Base-by-base conservation (phyloP, 2,888 invertebrate genomes). In the Rhodophaea formosa region DNA sequence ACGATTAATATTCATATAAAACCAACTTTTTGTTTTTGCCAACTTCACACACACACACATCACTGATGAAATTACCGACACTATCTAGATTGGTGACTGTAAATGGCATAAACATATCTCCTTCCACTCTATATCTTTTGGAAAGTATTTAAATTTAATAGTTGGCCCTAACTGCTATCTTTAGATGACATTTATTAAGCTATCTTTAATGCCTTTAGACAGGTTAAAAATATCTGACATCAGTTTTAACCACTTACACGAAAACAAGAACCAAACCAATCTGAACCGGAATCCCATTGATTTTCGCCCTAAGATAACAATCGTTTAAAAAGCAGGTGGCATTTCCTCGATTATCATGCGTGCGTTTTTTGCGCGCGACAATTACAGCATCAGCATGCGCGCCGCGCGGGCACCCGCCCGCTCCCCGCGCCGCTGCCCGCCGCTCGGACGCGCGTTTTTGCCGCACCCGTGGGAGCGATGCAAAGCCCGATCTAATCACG, bases 301-400 rank as follows among this genome's bases (percentile, higher is more conserved):
- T 15, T 23, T 32, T 58, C 54, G 51, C 52, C 54, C 63, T 61
- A 66, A 62, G 66, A 64, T 66, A 64, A 66, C 29, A 59, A 64
- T 62, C 68, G n/a, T n/a, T 12, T 12, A 66, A 58, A 60, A 53
- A 56, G 56, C 62, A 63, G 63, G 67, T 72, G 80, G 82, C 82
- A 82, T 83, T 86, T 86, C 87, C 85, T 85, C 80, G 77, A 83
- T 85, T 80, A 82, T 77, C 79, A 82, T 84, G 82, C 85, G 81
- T 72, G 78, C 71, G 73, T 81, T 88, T 88, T 88, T 88, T 88
- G 84, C 70, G 46, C 64, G 72, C 70, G 72, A 78, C 83, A 85
- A 88, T 87, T 87, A 85, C 80, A 74, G 78, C 83, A 86, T 87
- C 87, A 81, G 86, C 84, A 86, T 88, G 87, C 88, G 83, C 71